A percentile compares a stretch with the other conserved stretches of the same genome.
Conservation (phyloP, 1,140 invertebrate genomes). For the Melitaea cinxia region DNA sequence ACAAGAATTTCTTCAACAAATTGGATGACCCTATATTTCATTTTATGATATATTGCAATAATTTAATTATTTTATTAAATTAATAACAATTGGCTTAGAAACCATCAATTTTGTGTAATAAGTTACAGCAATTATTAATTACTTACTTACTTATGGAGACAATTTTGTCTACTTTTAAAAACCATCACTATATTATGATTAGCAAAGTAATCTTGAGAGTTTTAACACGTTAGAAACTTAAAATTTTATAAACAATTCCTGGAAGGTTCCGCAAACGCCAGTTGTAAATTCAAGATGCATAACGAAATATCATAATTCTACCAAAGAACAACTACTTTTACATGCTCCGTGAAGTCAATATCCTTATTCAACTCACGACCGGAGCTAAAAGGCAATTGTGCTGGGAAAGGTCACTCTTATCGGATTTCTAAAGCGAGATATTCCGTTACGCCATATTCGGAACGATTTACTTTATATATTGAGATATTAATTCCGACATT, state of each 20-base stretch:
- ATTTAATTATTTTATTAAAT: too few relatives aligned
- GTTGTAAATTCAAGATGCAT: not conserved
- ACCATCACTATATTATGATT: too few relatives aligned
- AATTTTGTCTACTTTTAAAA: too few relatives aligned
- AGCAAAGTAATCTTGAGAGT: too few relatives aligned
- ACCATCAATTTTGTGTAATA: too few relatives aligned
- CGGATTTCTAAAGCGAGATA: constrained; percentile 25
- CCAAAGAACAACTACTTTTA: constrained; percentile 9
- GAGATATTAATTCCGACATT: not conserved
- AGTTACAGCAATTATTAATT: too few relatives aligned
- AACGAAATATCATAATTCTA: not conserved
- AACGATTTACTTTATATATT: constrained; percentile 16
- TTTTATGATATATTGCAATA: too few relatives aligned
- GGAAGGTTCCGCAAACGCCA: not conserved
- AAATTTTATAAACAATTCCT: not conserved
- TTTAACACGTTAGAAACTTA: too few relatives aligned
- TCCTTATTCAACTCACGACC: constrained; percentile 24
- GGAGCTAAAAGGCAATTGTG: constrained; percentile 31
- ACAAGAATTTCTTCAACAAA: too few relatives aligned
- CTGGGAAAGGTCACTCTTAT: constrained; percentile 32
- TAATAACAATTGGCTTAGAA: too few relatives aligned
- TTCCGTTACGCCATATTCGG: constrained; percentile 17
- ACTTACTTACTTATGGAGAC: too few relatives aligned
- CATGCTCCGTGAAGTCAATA: constrained; percentile 5
- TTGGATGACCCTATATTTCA: too few relatives aligned